These are phyloP conservation scores for Harpia harpyja DNA, from an alignment of 2,797 vertebrate species.

Conservation along the genomic window DNA sequence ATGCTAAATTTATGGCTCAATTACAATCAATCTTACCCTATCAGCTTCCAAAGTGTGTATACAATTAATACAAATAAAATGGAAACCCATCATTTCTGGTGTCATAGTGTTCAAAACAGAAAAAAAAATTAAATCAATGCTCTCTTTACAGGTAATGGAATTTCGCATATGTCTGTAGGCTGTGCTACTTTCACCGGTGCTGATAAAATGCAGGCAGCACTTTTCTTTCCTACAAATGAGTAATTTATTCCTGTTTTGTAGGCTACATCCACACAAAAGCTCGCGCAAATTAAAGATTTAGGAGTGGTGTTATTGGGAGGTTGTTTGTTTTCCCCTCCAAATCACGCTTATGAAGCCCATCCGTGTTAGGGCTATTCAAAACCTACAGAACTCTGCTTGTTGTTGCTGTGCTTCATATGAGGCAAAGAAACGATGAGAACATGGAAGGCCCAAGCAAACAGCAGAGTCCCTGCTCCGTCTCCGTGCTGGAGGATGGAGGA, in stretches of 20 bases:
- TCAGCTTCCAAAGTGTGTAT: constrained; percentile 52
- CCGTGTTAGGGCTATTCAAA: neutral
- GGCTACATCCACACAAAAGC: neutral
- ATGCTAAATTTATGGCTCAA: constrained; percentile 68
- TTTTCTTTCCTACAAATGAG: neutral
- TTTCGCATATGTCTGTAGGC: constrained; percentile 27
- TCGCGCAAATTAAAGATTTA: constrained; percentile 11
- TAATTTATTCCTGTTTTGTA: constrained; percentile 26
- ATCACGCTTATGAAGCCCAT: neutral
- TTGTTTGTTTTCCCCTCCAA: neutral
- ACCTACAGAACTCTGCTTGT: neutral
- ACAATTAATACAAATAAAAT: constrained; percentile 73
- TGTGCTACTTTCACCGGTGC: constrained; percentile 15
- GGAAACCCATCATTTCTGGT: constrained; percentile 34
- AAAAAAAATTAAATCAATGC: neutral
- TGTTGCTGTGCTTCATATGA: neutral
- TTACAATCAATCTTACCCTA: constrained; percentile 68
- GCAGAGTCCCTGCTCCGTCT: neutral
- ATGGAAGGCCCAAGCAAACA: neutral
- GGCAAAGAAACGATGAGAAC: neutral
- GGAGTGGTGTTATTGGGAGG: neutral
- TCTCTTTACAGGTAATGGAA: constrained; percentile 34
- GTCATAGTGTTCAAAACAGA: constrained; percentile 7
- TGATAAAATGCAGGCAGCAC: neutral
- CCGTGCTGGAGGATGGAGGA: neutral